These are phyloP conservation scores for Spodoptera frugiperda DNA, from an alignment of 1,140 invertebrate genomes.

Conservation along the genomic window DNA sequence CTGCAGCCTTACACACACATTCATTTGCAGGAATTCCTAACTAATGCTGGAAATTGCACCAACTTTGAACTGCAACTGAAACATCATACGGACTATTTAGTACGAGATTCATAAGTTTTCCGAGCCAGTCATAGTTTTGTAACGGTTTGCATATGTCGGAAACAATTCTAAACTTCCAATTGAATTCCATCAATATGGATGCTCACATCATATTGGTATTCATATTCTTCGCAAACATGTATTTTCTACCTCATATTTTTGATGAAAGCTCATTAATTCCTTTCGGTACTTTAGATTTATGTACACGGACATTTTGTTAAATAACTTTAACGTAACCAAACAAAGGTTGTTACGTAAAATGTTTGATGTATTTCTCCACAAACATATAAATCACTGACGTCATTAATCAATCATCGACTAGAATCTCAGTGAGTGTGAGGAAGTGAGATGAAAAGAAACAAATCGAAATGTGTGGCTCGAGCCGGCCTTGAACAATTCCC, in stretches of 20 bases:
- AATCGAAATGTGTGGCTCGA: constrained; percentile 14
- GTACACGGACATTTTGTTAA: not conserved
- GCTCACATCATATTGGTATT: not conserved
- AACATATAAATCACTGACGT: constrained; percentile 25
- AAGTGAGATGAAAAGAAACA: constrained; percentile 31
- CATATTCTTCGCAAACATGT: not conserved
- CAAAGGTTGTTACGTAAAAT: constrained; percentile 6
- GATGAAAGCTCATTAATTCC: not conserved
- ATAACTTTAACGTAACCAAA: not conserved
- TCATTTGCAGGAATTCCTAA: constrained; percentile 15
- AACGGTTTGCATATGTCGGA: constrained; percentile 7
- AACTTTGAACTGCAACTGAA: constrained; percentile 17
- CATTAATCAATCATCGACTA: constrained; percentile 36
- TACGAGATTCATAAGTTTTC: constrained; percentile 18
- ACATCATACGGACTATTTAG: constrained; percentile 22
- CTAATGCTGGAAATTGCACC: not conserved
- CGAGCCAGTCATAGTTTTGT: constrained; percentile 22
- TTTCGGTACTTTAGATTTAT: too few species aligned
- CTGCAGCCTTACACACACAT: constrained; percentile 14
- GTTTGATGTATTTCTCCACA: not conserved
- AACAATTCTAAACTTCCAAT: constrained; percentile 22
- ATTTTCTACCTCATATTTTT: not conserved
- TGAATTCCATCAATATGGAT: constrained; percentile 1
- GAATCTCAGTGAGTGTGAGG: not conserved
- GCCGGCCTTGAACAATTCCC: constrained; percentile 34